A percentile compares a stretch with the other conserved stretches of the same genome.
Evolutionary conservation across 1,140 invertebrate genomes (phyloP).

Genomic region (Drosophila erecta): DNA sequence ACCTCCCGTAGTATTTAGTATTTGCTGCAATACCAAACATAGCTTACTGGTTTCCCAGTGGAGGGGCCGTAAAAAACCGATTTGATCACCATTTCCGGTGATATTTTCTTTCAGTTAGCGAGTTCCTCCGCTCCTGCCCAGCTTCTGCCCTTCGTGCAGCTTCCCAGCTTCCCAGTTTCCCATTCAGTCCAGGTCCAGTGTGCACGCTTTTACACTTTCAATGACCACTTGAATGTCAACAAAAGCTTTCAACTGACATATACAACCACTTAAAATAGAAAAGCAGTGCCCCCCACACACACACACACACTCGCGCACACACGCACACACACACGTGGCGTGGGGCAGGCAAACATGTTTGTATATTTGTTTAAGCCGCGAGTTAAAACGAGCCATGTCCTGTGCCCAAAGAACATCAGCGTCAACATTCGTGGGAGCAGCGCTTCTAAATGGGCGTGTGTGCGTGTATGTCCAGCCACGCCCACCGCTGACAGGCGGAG

Average conservation of each 20-base stretch:
- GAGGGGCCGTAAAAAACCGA: not conserved
- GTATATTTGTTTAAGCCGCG: conserved; percentile 68
- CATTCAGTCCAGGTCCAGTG: conserved; percentile 28
- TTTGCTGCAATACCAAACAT: too few relatives aligned
- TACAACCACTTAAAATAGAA: conserved; percentile 81
- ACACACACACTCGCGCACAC: conserved; percentile 5
- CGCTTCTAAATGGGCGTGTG: conserved; percentile 38
- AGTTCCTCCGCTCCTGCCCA: not conserved
- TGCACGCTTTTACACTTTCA: conserved; percentile 76
- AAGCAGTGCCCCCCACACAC: conserved; percentile 52
- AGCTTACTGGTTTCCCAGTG: too few relatives aligned
- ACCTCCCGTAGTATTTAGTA: too few relatives aligned
- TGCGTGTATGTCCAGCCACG: conserved; percentile 25
- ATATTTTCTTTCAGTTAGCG: conserved; percentile 10
- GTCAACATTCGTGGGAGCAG: not conserved
- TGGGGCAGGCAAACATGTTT: conserved; percentile 20
- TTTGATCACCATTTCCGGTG: conserved; percentile 9
- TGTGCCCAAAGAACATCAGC: conserved; percentile 37
- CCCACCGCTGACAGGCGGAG: conserved; percentile 25
- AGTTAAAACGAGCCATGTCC: conserved; percentile 60
- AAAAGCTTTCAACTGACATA: conserved; percentile 80
- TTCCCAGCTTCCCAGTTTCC: not conserved
- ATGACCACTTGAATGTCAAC: conserved; percentile 81
- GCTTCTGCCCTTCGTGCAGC: not conserved
- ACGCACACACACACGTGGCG: conserved; percentile 10